Conservation (phyloP, 2,888 invertebrate genomes). For the Artemia sinica region DNA sequence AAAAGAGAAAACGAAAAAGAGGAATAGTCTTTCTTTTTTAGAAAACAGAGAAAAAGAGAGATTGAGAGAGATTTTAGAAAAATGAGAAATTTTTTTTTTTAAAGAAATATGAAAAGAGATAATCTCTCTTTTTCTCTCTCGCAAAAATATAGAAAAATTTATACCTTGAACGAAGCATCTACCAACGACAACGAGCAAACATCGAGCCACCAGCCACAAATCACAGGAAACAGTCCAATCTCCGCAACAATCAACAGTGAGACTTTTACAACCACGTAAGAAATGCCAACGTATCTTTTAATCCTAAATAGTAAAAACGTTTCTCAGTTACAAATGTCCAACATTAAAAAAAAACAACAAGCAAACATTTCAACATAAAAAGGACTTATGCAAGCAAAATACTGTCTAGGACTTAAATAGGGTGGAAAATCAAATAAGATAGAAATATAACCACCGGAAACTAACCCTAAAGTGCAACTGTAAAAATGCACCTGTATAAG, state of each 20-base stretch:
- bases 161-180: slow-evolving; percentile 65
- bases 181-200: slow-evolving; percentile 86
- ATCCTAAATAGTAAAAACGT: slow-evolving; percentile 37
- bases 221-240: slow-evolving; percentile 85
- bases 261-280: slow-evolving; percentile 72
- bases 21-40: too few species aligned
- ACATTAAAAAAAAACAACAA: background rate
- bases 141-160: background rate
- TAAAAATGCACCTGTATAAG: too few species aligned
- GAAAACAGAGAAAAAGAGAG: too few species aligned
- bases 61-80: too few species aligned
- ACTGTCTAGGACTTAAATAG: background rate
- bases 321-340: background rate
- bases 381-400: background rate
- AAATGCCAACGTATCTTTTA: slow-evolving; percentile 69
- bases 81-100: too few species aligned
- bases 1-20: too few species aligned
- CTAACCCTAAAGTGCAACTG: too few species aligned
- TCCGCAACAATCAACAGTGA: slow-evolving; percentile 88
- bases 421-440: too few species aligned
- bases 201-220: slow-evolving; percentile 98
- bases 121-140: too few species aligned
- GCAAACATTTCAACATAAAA: background rate
- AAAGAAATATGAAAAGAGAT: too few species aligned
- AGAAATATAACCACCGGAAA: too few species aligned